Evolutionary conservation across 2,888 invertebrate species (phyloP).

Genomic region (Troilus luridus): DNA sequence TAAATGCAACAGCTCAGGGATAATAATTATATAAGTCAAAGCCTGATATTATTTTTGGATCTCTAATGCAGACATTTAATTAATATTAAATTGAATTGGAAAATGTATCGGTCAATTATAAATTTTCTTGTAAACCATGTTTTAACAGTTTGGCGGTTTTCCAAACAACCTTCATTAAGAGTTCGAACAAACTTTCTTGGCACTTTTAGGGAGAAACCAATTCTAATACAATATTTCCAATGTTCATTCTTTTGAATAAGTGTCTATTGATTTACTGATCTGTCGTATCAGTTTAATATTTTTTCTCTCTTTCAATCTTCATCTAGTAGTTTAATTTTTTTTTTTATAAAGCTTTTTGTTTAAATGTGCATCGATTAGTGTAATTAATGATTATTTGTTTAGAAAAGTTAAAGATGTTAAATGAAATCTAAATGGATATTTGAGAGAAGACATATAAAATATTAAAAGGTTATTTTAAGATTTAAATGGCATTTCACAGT

Average conservation of each 20-base stretch:
- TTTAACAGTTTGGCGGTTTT: not conserved
- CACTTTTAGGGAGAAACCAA: not conserved
- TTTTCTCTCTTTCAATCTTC: too few species aligned
- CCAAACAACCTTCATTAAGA: not conserved
- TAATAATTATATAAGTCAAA: not conserved
- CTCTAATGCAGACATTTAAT: not conserved
- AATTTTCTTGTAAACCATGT: not conserved
- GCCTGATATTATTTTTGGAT: not conserved
- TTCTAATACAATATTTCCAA: not conserved
- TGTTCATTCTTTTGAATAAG: not conserved
- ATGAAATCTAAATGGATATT: too few species aligned
- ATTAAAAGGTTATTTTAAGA: too few species aligned
- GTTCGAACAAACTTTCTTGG: not conserved
- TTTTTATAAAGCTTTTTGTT: too few species aligned
- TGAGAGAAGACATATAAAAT: too few species aligned
- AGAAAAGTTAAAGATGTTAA: too few species aligned
- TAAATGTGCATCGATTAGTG: too few species aligned
- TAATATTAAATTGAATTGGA: not conserved
- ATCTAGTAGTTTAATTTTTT: too few species aligned
- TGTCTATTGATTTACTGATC: too few species aligned
- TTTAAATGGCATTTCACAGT: too few species aligned
- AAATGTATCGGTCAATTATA: not conserved
- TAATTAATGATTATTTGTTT: too few species aligned
- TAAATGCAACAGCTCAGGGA: not conserved
- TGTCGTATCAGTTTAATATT: too few species aligned